Conservation (phyloP, 2,888 invertebrate species). For the Mechanitis messenoides region DNA sequence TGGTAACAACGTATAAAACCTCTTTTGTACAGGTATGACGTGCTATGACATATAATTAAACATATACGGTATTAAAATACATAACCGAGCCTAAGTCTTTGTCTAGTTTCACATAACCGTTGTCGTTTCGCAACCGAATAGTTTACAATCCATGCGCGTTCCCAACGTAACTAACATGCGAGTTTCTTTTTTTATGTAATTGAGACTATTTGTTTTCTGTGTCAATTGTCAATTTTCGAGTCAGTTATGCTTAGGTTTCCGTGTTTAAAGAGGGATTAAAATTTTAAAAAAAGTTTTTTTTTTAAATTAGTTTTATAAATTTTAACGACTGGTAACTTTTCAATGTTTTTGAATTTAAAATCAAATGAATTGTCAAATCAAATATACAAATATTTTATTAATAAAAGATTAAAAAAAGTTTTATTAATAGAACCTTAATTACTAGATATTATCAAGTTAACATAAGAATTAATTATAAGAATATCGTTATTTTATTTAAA, state of each 20-base stretch:
- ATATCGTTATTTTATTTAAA: no score
- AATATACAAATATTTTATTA: no score
- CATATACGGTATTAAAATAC: not conserved
- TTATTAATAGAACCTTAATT: no score
- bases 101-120: slow-evolving; percentile 11
- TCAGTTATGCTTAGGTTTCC: slow-evolving; percentile 3
- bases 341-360: no score
- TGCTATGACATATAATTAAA: not conserved
- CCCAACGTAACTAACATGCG: slow-evolving; percentile 4
- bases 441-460: no score
- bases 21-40: not conserved
- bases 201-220: slow-evolving; percentile 12
- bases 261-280: not conserved
- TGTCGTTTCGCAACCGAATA: slow-evolving; percentile 13
- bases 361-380: no score
- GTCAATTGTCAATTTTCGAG: slow-evolving; percentile 11
- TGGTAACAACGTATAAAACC: not conserved
- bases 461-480: no score
- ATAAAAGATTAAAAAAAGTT: no score
- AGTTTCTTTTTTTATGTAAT: slow-evolving; percentile 12
- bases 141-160: slow-evolving; percentile 14
- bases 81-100: slow-evolving; percentile 6
- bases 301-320: no score
- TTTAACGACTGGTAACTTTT: no score
- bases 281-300: no score